Percentiles rank a stretch among this genome's conserved stretches.
phyloP scores from a whole-genome alignment of 1,140 invertebrate genomes.

The Aricia agestis region DNA sequence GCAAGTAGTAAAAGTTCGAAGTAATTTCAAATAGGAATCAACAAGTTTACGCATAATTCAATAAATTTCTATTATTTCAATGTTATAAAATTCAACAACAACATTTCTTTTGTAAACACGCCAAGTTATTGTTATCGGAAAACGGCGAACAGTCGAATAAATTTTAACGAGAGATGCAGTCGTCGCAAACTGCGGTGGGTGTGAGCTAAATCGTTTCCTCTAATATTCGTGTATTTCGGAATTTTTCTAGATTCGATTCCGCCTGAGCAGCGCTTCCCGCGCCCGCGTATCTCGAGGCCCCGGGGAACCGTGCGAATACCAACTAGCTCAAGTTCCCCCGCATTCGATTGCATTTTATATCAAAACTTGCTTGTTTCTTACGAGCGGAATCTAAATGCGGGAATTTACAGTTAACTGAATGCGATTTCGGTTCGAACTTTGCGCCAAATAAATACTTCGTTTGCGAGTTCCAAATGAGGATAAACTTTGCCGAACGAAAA shows the following conservation, averaged over 20 bases:
- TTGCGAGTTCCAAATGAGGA: constrained; percentile 8
- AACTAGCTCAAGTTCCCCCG: constrained; percentile 30
- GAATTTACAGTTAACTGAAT: constrained; percentile 11
- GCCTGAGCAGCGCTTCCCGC: constrained; percentile 24
- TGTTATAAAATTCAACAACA: too few species aligned
- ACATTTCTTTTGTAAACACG: too few species aligned
- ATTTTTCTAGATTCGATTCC: constrained; percentile 18
- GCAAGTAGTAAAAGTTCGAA: too few species aligned
- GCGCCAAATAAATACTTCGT: constrained; percentile 11
- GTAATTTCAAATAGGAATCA: too few species aligned
- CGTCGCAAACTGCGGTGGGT: constrained; percentile 17
- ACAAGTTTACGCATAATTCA: too few species aligned
- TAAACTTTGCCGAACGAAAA: constrained; percentile 9
- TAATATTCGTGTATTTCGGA: constrained; percentile 33
- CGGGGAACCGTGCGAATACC: constrained; percentile 38
- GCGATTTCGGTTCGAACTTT: constrained; percentile 13
- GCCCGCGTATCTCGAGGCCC: constrained; percentile 32
- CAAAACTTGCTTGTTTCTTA: constrained; percentile 22
- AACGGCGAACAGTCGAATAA: constrained; percentile 22
- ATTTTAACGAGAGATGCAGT: constrained; percentile 27
- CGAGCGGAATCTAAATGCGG: constrained; percentile 19
- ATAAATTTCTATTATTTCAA: too few species aligned
- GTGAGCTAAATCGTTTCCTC: constrained; percentile 16
- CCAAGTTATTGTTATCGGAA: constrained; percentile 1
- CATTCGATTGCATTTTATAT: constrained; percentile 30